These are phyloP conservation scores for Sebastes schlegelii DNA, from an alignment of 2,113 vertebrate species.

Conservation along the genomic window DNA sequence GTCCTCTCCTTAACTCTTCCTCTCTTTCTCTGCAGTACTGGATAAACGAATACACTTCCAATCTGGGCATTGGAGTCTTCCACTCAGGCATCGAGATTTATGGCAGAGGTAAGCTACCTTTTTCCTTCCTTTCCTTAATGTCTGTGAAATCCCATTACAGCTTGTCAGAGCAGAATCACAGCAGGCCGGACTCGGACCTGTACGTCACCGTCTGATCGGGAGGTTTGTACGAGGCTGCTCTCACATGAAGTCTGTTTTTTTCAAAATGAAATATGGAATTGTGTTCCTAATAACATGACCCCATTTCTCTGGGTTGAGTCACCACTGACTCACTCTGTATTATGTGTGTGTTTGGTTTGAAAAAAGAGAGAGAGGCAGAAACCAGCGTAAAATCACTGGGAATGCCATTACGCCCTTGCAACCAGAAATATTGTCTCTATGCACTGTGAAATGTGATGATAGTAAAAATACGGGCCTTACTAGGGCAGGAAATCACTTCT, in stretches of 20 bases:
- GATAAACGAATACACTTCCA: constrained; percentile 97
- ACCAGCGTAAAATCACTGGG: constrained; percentile 44
- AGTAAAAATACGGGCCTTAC: not conserved
- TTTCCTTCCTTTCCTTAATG: not conserved
- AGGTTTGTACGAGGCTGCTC: not conserved
- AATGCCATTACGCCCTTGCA: constrained; percentile 28
- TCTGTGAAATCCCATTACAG: constrained; percentile 18
- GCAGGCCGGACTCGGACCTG: not conserved
- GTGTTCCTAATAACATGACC: constrained; percentile 55
- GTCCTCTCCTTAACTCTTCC: constrained; percentile 1
- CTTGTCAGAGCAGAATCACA: not conserved
- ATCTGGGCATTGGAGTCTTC: constrained; percentile 95
- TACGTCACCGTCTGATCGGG: not conserved
- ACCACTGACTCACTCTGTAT: constrained; percentile 49
- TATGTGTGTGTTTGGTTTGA: constrained; percentile 28
- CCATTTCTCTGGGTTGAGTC: constrained; percentile 68
- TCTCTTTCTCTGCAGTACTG: constrained; percentile 87
- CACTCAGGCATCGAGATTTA: constrained; percentile 97
- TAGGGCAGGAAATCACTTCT: not conserved
- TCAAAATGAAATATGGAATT: constrained; percentile 44
- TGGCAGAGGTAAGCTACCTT: constrained; percentile 87
- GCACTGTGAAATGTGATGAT: constrained; percentile 30
- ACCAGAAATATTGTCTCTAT: constrained; percentile 23
- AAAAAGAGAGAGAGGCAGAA: constrained; percentile 39
- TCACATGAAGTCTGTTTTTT: constrained; percentile 33